A percentile compares a stretch with the other conserved stretches of the same genome.
Conservation (phyloP, 2,113 vertebrate genomes). For the Pantherophis guttatus region DNA sequence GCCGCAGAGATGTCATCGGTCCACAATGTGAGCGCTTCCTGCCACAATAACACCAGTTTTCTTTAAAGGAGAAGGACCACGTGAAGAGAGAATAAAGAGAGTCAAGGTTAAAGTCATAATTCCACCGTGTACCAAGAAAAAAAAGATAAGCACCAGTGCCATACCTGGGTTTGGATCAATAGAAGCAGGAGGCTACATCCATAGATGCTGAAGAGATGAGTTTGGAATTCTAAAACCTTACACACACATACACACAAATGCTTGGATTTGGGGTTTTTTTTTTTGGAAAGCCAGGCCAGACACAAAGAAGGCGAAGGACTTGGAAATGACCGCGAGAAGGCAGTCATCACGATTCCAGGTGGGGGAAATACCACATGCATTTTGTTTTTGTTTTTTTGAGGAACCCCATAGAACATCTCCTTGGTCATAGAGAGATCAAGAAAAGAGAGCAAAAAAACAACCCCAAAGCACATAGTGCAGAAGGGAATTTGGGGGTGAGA, state of each 20-base stretch:
- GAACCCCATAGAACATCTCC: background rate
- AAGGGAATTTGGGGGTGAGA: background rate
- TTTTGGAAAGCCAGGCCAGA: background rate
- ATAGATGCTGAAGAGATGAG: constrained; percentile 39
- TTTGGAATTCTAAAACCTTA: constrained; percentile 52
- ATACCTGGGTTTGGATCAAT: background rate
- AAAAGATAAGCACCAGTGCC: background rate
- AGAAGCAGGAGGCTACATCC: constrained; percentile 26
- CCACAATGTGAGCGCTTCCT: constrained; percentile 30
- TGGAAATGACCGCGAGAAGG: background rate
- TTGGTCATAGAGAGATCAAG: constrained; percentile 16
- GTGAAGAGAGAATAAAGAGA: constrained; percentile 40
- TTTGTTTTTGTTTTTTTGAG: background rate
- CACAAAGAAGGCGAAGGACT: constrained; percentile 2
- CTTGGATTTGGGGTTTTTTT: background rate
- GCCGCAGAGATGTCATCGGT: constrained; percentile 15
- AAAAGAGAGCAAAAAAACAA: background rate
- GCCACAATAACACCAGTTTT: constrained; percentile 48
- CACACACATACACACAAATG: constrained; percentile 6
- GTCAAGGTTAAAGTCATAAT: constrained; percentile 75
- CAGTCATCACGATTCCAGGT: background rate
- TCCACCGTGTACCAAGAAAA: background rate
- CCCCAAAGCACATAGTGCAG: background rate
- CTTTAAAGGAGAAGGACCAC: constrained; percentile 51
- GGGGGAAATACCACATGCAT: background rate